Evolutionary conservation across 2,113 vertebrate genomes (phyloP), one percentile per base, ranked within the genome.

Genomic region (Tricholaema leucomelas): DNA sequence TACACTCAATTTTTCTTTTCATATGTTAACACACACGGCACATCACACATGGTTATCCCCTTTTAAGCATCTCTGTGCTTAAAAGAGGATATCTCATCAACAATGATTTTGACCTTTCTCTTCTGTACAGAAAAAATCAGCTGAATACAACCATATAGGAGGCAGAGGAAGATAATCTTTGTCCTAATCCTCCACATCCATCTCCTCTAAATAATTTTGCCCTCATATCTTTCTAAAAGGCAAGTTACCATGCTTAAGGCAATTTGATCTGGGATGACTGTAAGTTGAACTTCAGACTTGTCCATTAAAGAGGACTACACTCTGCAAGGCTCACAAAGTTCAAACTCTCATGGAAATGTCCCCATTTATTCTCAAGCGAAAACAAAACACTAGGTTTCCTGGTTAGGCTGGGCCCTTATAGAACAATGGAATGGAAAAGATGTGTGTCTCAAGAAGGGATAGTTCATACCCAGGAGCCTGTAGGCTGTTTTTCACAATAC

Each of bases 21-120:
- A 6, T 61, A 11, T 50, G 83, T 63, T 66, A 78, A 46, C 0
- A 3, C 4, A 38, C 0, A 2, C 28, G 9, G 4, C 8, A 64
- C 14, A 44, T 18, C 42, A 18, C 42, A 44, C 42, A 44, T 44
- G 42, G 42, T 18, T 44, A 44, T 44, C 42, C 42, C 17, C 42
- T 44, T 44, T 44, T 44, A 36, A 2, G 38, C 7, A 9, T 87
- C 42, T 60, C 15, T 15, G 1, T 56, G 16, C 8, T 65, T 80
- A 46, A 65, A 69, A 73, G 5, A 11, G 27, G 7, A 63, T 52
- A 56, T 24, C 18, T 52, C 12, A 1, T 44, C 30, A 58, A 35
- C 2, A 25, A 3, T n/a, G 5, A 64, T 48, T 79, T 82, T 67
- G 21, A 30, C 12, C 15, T 64, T 64, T 50, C 31, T 27, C 2